A percentile compares a stretch with the other conserved stretches of the same genome.
Evolutionary conservation across 2,888 invertebrate species (phyloP).

Genomic region (Zaprionus bogoriensis): DNA sequence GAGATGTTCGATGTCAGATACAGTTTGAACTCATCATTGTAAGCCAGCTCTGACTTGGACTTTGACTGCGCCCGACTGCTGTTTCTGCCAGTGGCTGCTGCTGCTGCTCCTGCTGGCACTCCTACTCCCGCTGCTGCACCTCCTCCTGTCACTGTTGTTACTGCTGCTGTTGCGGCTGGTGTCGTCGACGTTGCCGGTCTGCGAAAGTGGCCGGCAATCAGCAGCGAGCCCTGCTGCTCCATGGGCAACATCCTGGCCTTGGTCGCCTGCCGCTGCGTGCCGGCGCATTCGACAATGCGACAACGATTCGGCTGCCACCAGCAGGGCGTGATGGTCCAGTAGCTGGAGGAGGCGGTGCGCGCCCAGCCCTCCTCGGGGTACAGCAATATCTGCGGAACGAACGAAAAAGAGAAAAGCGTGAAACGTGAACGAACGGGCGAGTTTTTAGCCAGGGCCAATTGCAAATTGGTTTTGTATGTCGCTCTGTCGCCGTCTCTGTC

Average conservation of each 20-base stretch:
- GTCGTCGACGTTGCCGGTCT: slow-evolving; percentile 48
- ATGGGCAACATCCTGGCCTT: slow-evolving; percentile 91
- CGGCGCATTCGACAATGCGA: slow-evolving; percentile 92
- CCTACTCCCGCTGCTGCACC: slow-evolving; percentile 5
- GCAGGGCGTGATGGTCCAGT: slow-evolving; percentile 93
- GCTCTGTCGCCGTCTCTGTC: slow-evolving; percentile 22
- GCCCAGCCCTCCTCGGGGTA: slow-evolving; percentile 96
- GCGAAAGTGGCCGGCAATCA: slow-evolving; percentile 87
- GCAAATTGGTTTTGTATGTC: slow-evolving; percentile 73
- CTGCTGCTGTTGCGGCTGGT: slow-evolving; percentile 20
- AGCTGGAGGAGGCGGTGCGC: slow-evolving; percentile 91
- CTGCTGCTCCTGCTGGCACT: slow-evolving; percentile 11
- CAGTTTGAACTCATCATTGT: slow-evolving; percentile 88
- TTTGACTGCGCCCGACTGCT: slow-evolving; percentile 28
- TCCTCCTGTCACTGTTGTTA: slow-evolving; percentile 26
- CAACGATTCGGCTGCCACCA: slow-evolving; percentile 94
- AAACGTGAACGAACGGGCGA: slow-evolving; percentile 19
- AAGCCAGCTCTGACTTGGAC: slow-evolving; percentile 50
- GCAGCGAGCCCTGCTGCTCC: slow-evolving; percentile 88
- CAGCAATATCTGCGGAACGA: slow-evolving; percentile 87
- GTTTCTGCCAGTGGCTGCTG: neutral
- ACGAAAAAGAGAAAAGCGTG: slow-evolving; percentile 13
- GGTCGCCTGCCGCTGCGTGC: slow-evolving; percentile 85
- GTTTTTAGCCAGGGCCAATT: slow-evolving; percentile 51
- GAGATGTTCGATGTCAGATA: slow-evolving; percentile 93